These are phyloP conservation scores for Pseudochirops corinnae DNA, from an alignment of 2,797 vertebrate genomes.

Conservation along the genomic window DNA sequence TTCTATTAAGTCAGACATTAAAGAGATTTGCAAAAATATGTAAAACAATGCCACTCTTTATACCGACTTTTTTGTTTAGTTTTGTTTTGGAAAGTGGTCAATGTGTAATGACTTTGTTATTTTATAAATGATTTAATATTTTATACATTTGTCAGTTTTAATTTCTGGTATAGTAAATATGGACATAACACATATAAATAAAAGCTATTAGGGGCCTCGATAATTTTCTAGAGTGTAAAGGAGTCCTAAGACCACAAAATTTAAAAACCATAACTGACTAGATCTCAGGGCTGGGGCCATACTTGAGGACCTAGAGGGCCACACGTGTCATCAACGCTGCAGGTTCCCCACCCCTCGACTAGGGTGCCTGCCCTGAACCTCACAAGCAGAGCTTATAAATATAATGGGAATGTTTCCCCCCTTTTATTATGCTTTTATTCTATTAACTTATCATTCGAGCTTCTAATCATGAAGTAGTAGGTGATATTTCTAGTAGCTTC, in stretches of 20 bases:
- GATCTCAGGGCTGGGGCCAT: too few species aligned
- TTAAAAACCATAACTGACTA: neutral
- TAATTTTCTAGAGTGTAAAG: neutral
- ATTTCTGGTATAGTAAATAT: neutral
- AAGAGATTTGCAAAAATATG: neutral
- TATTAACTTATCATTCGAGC: neutral
- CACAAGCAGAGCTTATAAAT: neutral
- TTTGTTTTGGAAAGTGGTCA: neutral
- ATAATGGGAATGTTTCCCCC: neutral
- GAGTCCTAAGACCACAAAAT: neutral
- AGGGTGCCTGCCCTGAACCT: neutral
- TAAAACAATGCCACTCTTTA: neutral
- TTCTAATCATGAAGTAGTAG: neutral
- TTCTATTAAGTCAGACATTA: neutral
- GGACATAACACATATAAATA: neutral
- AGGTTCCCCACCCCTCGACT: too few species aligned
- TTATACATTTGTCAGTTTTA: neutral
- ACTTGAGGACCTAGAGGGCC: too few species aligned
- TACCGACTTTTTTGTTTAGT: neutral
- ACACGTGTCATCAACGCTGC: too few species aligned
- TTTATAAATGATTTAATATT: neutral
- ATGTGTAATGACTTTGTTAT: neutral
- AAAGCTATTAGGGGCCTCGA: neutral
- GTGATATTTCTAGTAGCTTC: neutral
- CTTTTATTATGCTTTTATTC: neutral